Conservation (phyloP, 2,888 invertebrate species). For the Drosophila dives region DNA sequence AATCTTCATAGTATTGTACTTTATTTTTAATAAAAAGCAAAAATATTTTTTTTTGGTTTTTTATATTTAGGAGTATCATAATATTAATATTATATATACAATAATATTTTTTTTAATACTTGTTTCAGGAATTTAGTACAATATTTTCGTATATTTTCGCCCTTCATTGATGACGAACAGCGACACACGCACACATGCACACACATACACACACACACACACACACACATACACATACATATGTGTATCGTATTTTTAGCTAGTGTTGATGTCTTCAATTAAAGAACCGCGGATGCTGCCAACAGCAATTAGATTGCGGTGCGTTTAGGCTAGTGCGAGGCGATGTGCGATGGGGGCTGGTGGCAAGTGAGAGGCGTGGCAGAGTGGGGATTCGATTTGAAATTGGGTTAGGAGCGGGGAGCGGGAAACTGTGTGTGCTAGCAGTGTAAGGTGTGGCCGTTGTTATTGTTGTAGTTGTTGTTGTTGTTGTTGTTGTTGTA, state of each 20-base stretch:
- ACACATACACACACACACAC: slow-evolving; percentile 9
- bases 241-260: slow-evolving; percentile 68
- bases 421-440: background rate
- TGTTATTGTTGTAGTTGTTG: slow-evolving; percentile 16
- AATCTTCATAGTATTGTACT: background rate
- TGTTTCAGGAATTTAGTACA: background rate
- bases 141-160: slow-evolving; percentile 11
- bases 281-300: slow-evolving; percentile 80
- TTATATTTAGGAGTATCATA: background rate
- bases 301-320: slow-evolving; percentile 78
- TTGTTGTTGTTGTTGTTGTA: slow-evolving; percentile 31
- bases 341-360: slow-evolving; percentile 41
- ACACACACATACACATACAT: slow-evolving; percentile 4
- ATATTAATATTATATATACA: too few relatives aligned
- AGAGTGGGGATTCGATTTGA: background rate
- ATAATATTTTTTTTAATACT: background rate
- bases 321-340: slow-evolving; percentile 66
- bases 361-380: slow-evolving; percentile 19
- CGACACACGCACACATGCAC: slow-evolving; percentile 14
- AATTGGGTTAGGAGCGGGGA: background rate
- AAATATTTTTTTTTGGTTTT: background rate
- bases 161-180: slow-evolving; percentile 59
- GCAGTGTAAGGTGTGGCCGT: slow-evolving; percentile 64
- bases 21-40: background rate
- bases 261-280: slow-evolving; percentile 84